phyloP scores from a whole-genome alignment of 2,113 vertebrate genomes.

The Sitta europaea region DNA sequence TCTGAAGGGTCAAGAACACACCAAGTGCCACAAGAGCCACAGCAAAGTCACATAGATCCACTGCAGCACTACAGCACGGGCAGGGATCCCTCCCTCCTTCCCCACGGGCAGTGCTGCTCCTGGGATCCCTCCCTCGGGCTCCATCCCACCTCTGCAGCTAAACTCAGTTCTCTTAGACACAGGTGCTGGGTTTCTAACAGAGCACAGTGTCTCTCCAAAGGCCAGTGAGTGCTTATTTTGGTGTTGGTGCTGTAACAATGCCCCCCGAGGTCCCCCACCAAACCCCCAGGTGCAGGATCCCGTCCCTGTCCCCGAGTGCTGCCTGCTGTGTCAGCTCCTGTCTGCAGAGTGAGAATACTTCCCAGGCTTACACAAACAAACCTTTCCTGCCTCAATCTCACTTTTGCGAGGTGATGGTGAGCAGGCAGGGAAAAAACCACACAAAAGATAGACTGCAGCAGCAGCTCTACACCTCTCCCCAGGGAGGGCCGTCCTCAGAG shows the following conservation, averaged over 20 bases:
- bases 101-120: not conserved
- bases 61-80: fast-evolving
- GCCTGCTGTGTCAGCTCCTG: not conserved
- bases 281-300: fast-evolving
- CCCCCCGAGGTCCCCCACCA: fast-evolving
- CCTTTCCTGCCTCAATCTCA: not conserved
- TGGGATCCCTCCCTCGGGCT: not conserved
- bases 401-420: not conserved
- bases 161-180: fast-evolving
- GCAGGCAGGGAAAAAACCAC: not conserved
- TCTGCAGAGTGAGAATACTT: not conserved
- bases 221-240: fast-evolving
- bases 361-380: not conserved
- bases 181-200: fast-evolving
- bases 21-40: too few relatives aligned
- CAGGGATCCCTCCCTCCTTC: not conserved
- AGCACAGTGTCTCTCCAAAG: not conserved
- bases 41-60: fast-evolving
- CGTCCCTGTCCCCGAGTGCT: not conserved
- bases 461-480: not conserved
- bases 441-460: not conserved
- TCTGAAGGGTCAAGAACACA: not conserved
- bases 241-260: fast-evolving
- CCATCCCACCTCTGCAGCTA: not conserved
- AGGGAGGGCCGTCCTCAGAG: not conserved